These are phyloP conservation scores for Uromys caudimaculatus DNA, from an alignment of 2,797 vertebrate genomes.

Conservation along the genomic window DNA sequence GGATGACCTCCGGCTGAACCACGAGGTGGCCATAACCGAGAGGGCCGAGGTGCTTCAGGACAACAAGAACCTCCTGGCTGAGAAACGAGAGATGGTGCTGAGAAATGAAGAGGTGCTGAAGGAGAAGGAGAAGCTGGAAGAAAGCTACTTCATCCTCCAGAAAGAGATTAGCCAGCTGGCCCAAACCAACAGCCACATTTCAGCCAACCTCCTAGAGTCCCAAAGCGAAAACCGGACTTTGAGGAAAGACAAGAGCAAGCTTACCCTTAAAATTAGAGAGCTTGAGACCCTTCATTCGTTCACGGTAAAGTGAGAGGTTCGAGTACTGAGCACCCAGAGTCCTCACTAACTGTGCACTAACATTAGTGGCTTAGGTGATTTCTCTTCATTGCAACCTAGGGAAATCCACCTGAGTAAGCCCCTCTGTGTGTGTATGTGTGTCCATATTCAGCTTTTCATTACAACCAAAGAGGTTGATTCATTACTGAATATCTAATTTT, in stretches of 20 bases:
- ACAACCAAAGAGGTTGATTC: neutral
- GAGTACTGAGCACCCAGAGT: constrained; percentile 87
- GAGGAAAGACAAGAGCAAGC: constrained; percentile 90
- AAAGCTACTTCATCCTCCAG: constrained; percentile 83
- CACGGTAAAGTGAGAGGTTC: constrained; percentile 92
- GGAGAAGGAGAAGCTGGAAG: constrained; percentile 87
- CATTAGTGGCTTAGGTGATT: constrained; percentile 80
- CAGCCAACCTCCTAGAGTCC: constrained; percentile 86
- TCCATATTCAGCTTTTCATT: constrained; percentile 46
- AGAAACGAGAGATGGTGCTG: constrained; percentile 82
- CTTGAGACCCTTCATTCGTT: constrained; percentile 91
- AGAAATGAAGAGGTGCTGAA: constrained; percentile 82
- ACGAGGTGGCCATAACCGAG: constrained; percentile 85
- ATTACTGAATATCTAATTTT: constrained; percentile 50
- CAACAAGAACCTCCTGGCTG: constrained; percentile 82
- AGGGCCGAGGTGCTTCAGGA: constrained; percentile 81
- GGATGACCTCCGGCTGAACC: constrained; percentile 83
- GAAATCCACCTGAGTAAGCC: constrained; percentile 26
- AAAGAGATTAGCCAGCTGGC: constrained; percentile 87
- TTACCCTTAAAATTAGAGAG: constrained; percentile 90
- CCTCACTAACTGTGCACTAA: constrained; percentile 88
- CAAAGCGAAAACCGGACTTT: constrained; percentile 89
- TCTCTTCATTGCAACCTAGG: constrained; percentile 85
- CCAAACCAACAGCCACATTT: constrained; percentile 87
- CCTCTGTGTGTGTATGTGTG: neutral